phyloP scores from a whole-genome alignment of 1,140 invertebrate genomes.

The Papilio glaucus region DNA sequence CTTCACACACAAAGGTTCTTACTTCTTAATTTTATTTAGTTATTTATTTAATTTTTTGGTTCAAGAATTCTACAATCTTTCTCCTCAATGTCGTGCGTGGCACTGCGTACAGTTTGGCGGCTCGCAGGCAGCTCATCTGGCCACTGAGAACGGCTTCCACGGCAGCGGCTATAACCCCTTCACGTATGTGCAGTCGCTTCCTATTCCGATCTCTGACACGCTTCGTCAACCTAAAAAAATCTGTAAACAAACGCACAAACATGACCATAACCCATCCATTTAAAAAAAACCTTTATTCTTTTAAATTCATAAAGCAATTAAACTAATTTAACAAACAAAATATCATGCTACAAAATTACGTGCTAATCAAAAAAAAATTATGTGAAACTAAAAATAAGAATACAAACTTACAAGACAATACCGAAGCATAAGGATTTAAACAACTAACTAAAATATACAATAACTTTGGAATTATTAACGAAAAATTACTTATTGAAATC shows the following conservation, averaged over 20 bases:
- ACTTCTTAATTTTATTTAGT: not conserved
- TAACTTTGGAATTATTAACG: too few species aligned
- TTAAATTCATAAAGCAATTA: not conserved
- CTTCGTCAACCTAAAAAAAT: not conserved
- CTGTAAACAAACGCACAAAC: not conserved
- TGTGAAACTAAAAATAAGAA: too few species aligned
- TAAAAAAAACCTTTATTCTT: not conserved
- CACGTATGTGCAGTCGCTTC: not conserved
- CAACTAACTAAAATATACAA: too few species aligned
- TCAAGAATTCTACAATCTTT: not conserved
- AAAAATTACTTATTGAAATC: too few species aligned
- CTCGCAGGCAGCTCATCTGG: constrained; percentile 2
- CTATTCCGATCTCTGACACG: not conserved
- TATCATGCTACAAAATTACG: not conserved
- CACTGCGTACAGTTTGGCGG: not conserved
- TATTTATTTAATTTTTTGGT: not conserved
- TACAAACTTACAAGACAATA: too few species aligned
- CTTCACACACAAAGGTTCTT: too few species aligned
- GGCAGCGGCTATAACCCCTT: not conserved
- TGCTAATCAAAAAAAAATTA: not conserved
- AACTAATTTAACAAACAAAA: not conserved
- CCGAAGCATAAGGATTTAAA: too few species aligned
- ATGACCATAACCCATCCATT: not conserved
- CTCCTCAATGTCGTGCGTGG: constrained; percentile 22
- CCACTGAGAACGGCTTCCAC: constrained; percentile 4